Percentiles rank a stretch among this genome's conserved stretches.
Evolutionary conservation across 1,140 invertebrate species (phyloP).

Genomic region (Diorhabda sublineata): DNA sequence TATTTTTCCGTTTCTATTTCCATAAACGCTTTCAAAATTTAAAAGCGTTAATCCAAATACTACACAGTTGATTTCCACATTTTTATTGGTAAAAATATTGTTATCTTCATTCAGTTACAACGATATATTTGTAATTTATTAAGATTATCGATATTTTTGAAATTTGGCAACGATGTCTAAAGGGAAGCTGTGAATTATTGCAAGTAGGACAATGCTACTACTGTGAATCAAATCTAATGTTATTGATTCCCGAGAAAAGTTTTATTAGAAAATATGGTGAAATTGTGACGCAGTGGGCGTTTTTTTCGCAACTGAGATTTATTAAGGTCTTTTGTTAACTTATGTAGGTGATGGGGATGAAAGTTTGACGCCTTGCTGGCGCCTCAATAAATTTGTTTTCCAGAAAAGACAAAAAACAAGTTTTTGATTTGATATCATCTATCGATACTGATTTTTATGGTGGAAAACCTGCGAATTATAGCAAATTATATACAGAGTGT

Average conservation of each 20-base stretch:
- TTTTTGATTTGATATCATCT: background rate
- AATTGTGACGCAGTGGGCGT: conserved; percentile 5
- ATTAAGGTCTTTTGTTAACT: background rate
- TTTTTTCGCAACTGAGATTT: conserved; percentile 5
- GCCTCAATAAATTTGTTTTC: background rate
- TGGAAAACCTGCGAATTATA: no score
- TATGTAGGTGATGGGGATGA: background rate
- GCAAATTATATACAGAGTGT: no score
- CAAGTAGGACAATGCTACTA: conserved; percentile 20
- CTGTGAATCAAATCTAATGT: conserved; percentile 18
- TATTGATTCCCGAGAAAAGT: conserved; percentile 24
- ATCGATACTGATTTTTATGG: no score
- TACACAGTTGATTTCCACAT: no score
- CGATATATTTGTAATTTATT: no score
- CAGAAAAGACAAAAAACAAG: background rate
- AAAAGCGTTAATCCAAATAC: no score
- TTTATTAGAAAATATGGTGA: conserved; percentile 26
- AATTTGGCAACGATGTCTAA: conserved; percentile 3
- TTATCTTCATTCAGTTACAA: no score
- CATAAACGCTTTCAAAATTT: no score
- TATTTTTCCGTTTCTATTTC: no score
- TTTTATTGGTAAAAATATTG: no score
- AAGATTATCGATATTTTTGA: background rate
- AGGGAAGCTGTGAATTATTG: conserved; percentile 21
- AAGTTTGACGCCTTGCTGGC: background rate